Base-by-base conservation (phyloP, 2,113 vertebrate genomes). In the Ceyx melanurus region DNA sequence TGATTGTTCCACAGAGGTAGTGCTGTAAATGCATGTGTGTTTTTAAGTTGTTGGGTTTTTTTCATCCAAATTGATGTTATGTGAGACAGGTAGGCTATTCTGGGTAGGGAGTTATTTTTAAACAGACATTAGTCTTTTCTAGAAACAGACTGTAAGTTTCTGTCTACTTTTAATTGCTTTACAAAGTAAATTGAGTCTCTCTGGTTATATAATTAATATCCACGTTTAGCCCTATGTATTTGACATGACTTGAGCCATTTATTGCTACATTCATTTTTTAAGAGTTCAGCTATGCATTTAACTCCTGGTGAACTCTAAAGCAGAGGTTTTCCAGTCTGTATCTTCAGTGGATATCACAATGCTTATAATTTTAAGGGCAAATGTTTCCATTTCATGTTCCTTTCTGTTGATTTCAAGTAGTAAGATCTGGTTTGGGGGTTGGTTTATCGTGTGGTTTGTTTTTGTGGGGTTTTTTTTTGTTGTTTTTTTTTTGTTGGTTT, bases 151-250 rank as follows among this genome's bases (percentile, higher is more conserved):
- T 65, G 31, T 92, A 92, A 82, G 42, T 86, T 93, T 91, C 74
- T 94, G 78, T 87, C 91, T n/a, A 58, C 71, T 89, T 82, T 93
- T 88, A 95, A 89, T 91, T 94, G 89, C 75, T 91, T 88, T 77
- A 88, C 56, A 82, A 94, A 94, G 82, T 89, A 93, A 96, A 91
- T 92, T 10, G 46, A 86, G 60, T 77, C 60, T 61, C 29, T 82
- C 46, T 92, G 20, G 56, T 92, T 80, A 28, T 18, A 60, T 62
- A 82, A 95, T 91, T 93, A 91, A 96, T 88, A 92, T 31, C 33
- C 29, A 77, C 22, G 3, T 89, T 96, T 92, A 93, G 64, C 71
- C 51, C 10, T 67, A 31, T 54, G 3, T 78, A 73, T 72, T 86
- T 92, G 86, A 92, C 53, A 54, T 18, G 45, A 75, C 61, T 83